Percentiles rank a stretch among this genome's conserved stretches.
Conservation (phyloP, 2,888 invertebrate genomes). For the Melanostoma scalare region DNA sequence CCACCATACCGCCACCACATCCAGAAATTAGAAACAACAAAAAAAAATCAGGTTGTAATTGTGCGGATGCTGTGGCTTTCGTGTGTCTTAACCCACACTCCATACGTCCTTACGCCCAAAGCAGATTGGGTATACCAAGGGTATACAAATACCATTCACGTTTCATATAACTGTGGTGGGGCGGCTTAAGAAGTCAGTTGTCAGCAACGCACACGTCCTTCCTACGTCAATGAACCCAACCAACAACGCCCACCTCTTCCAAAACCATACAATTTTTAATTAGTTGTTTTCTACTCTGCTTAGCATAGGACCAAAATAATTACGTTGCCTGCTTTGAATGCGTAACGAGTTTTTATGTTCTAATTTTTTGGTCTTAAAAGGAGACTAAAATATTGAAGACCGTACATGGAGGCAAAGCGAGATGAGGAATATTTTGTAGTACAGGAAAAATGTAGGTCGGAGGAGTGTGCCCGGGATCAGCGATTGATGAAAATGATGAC, state of each 20-base stretch:
- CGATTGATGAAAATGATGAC: conserved; percentile 38
- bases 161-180: conserved; percentile 45
- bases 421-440: not conserved
- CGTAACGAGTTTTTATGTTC: conserved; percentile 68
- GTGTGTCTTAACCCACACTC: conserved; percentile 4
- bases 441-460: conserved; percentile 33
- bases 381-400: not conserved
- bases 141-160: conserved; percentile 34
- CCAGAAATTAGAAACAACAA: conserved; percentile 36
- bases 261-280: conserved; percentile 63
- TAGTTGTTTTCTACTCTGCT: conserved; percentile 69
- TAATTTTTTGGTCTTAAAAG: conserved; percentile 37
- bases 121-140: not conserved
- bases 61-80: conserved; percentile 31
- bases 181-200: conserved; percentile 10
- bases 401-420: not conserved
- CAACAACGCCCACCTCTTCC: not conserved
- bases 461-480: not conserved
- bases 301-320: conserved; percentile 67
- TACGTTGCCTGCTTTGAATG: conserved; percentile 66
- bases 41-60: conserved; percentile 54
- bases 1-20: not conserved
- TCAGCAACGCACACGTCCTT: conserved; percentile 34
- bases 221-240: conserved; percentile 6
- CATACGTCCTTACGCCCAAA: not conserved